A percentile compares a stretch with the other conserved stretches of the same genome.
phyloP scores from a whole-genome alignment of 2,113 vertebrate species.

The Cyphomyrus discorhynchus region DNA sequence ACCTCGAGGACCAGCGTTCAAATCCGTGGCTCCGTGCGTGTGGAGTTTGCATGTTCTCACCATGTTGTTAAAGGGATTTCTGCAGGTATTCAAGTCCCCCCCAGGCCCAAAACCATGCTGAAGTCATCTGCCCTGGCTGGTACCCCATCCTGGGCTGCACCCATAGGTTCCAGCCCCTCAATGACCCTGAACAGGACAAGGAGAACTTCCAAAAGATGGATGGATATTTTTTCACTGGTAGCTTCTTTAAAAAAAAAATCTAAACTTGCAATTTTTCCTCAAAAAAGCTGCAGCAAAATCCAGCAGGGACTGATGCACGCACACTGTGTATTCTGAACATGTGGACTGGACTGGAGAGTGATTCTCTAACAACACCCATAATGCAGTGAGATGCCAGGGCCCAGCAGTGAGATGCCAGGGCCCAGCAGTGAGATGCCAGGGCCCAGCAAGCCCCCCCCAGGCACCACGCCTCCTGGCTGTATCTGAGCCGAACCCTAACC shows the following conservation, averaged over 20 bases:
- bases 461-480: neutral
- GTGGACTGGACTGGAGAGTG: neutral
- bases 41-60: neutral
- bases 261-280: neutral
- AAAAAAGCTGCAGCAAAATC: neutral
- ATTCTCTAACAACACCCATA: neutral
- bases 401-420: neutral
- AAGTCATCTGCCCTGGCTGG: neutral
- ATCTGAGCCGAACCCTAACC: neutral
- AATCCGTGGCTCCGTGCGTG: neutral
- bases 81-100: neutral
- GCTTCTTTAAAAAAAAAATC: neutral
- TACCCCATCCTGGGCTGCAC: neutral
- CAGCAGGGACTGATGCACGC: neutral
- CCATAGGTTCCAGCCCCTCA: neutral
- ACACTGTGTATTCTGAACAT: neutral
- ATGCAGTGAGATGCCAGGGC: neutral
- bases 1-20: neutral
- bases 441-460: neutral
- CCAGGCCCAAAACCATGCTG: neutral
- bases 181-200: neutral
- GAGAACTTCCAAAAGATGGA: neutral
- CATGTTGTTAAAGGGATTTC: neutral
- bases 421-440: neutral
- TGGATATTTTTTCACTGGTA: neutral